Percentiles rank a stretch among this genome's conserved stretches.
Conservation (phyloP, 2,888 invertebrate species). For the Drosophila tanythrix region DNA sequence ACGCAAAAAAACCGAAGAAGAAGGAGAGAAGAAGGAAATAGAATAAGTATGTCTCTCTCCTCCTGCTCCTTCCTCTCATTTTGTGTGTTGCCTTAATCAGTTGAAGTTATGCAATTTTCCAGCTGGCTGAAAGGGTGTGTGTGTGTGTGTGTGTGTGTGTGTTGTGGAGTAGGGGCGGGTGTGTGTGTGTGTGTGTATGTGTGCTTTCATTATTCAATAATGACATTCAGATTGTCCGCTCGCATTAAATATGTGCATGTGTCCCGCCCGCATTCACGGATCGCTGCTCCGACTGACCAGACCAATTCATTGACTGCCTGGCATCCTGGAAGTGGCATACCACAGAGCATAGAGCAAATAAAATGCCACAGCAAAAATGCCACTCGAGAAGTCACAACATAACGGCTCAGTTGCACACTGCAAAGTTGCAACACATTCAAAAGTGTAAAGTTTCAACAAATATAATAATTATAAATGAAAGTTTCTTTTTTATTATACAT, state of each 20-base stretch:
- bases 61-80: constrained; percentile 4
- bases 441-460: no score
- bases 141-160: background rate
- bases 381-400: background rate
- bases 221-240: constrained; percentile 16
- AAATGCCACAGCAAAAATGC: background rate
- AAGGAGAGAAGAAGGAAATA: constrained; percentile 13
- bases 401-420: background rate
- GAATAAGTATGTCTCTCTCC: constrained; percentile 1
- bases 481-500: background rate
- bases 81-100: constrained; percentile 20
- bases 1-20: constrained; percentile 24
- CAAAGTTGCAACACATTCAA: background rate
- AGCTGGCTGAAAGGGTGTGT: constrained; percentile 5
- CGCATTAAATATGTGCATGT: constrained; percentile 21
- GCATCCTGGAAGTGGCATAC: constrained; percentile 24
- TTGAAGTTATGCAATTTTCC: constrained; percentile 36
- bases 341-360: background rate
- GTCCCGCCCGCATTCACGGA: constrained; percentile 5
- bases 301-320: constrained; percentile 29
- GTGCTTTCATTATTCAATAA: constrained; percentile 35
- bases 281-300: background rate
- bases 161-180: background rate
- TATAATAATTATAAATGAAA: background rate
- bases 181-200: background rate